A percentile compares a stretch with the other conserved stretches of the same genome.
These are phyloP conservation scores for Drosophila varians DNA, from an alignment of 1,140 invertebrate species.

Conservation along the genomic window DNA sequence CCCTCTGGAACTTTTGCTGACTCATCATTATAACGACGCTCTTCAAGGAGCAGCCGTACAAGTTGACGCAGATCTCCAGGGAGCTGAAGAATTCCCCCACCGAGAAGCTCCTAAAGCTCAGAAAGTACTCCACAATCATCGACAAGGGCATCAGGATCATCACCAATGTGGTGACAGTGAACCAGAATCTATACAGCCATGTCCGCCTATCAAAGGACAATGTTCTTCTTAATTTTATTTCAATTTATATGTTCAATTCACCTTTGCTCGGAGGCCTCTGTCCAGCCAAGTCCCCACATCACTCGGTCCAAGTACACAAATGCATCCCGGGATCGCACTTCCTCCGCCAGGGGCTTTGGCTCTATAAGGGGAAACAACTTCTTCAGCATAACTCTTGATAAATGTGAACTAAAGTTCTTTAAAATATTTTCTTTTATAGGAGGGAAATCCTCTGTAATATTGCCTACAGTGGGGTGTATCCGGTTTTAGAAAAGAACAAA, in stretches of 20 bases:
- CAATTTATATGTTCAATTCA: too few species aligned
- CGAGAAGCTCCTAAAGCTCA: slow-evolving; percentile 38
- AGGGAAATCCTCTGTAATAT: too few species aligned
- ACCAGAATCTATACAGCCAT: slow-evolving; percentile 11
- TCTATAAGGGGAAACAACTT: too few species aligned
- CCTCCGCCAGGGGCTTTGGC: not conserved
- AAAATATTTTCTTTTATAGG: too few species aligned
- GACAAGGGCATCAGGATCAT: not conserved
- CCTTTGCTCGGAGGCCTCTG: slow-evolving; percentile 10
- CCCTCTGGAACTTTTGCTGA: slow-evolving; percentile 13
- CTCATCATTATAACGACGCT: slow-evolving; percentile 23
- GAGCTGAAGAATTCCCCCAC: slow-evolving; percentile 56
- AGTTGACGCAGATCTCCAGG: slow-evolving; percentile 35
- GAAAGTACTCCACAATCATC: slow-evolving; percentile 30
- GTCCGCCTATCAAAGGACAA: not conserved
- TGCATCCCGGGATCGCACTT: slow-evolving; percentile 40
- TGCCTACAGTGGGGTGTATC: too few species aligned
- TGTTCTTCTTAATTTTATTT: too few species aligned
- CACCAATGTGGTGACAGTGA: not conserved
- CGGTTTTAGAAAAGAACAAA: too few species aligned
- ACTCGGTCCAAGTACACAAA: slow-evolving; percentile 43
- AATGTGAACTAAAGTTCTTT: too few species aligned
- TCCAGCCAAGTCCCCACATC: slow-evolving; percentile 44
- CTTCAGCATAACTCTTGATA: too few species aligned
- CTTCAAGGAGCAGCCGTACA: slow-evolving; percentile 47